Evolutionary conservation across 2,888 invertebrate genomes (phyloP).

Genomic region (Cacoxenus indagator): DNA sequence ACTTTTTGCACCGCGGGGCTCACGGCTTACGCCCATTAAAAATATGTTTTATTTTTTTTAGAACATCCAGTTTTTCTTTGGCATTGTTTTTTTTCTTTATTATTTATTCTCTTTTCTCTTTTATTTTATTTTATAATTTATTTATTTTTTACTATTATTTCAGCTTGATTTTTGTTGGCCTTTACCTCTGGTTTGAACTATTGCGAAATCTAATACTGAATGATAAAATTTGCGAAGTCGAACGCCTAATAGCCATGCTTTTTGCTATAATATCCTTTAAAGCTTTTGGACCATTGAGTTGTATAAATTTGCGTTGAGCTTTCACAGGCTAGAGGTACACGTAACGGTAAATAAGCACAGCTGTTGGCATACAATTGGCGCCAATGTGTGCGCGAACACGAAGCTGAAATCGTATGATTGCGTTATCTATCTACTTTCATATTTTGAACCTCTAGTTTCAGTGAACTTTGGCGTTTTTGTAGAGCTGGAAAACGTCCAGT

Average conservation of each 20-base stretch:
- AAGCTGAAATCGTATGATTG: no score
- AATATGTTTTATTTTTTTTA: slow-evolving; percentile 20
- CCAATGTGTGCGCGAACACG: no score
- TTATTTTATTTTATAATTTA: slow-evolving; percentile 24
- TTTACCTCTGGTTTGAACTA: slow-evolving; percentile 61
- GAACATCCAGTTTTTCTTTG: slow-evolving; percentile 4
- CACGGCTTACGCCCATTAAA: not conserved
- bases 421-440: no score
- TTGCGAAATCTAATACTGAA: slow-evolving; percentile 67
- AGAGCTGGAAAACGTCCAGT: no score
- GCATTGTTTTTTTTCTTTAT: slow-evolving; percentile 28
- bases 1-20: not conserved
- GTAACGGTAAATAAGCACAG: not conserved
- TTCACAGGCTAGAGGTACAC: not conserved
- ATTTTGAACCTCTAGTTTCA: no score
- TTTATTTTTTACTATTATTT: not conserved
- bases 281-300: not conserved
- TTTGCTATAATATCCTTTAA: slow-evolving; percentile 42
- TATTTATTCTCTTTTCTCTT: slow-evolving; percentile 6
- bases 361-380: no score
- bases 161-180: slow-evolving; percentile 11
- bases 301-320: not conserved
- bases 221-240: slow-evolving; percentile 57
- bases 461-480: no score
- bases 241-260: slow-evolving; percentile 47